These are phyloP conservation scores for Mugil cephalus DNA, from an alignment of 2,113 vertebrate species.

Conservation along the genomic window DNA sequence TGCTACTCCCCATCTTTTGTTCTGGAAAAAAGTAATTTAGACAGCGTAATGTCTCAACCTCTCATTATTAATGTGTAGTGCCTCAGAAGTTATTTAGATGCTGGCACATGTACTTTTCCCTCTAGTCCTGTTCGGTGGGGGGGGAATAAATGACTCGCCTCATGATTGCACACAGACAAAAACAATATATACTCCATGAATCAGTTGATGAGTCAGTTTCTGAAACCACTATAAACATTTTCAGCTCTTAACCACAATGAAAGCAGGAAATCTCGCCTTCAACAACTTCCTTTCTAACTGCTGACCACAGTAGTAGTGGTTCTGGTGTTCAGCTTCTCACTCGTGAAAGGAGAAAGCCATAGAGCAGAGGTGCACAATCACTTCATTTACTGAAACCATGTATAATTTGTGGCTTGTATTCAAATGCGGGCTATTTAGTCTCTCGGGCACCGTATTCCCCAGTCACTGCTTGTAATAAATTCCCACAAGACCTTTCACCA, in stretches of 20 bases:
- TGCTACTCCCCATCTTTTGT: slow-evolving; percentile 56
- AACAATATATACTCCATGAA: slow-evolving; percentile 91
- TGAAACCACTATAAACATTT: slow-evolving; percentile 94
- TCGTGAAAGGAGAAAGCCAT: slow-evolving; percentile 87
- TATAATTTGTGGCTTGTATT: slow-evolving; percentile 92
- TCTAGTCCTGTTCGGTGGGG: slow-evolving; percentile 34
- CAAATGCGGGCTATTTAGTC: slow-evolving; percentile 84
- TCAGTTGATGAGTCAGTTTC: slow-evolving; percentile 97
- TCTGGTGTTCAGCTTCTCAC: slow-evolving; percentile 84
- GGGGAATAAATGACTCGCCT: slow-evolving; percentile 73
- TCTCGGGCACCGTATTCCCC: slow-evolving; percentile 72
- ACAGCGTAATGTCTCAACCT: slow-evolving; percentile 57
- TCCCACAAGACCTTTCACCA: slow-evolving; percentile 77
- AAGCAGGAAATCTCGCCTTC: slow-evolving; percentile 97
- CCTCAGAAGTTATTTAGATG: slow-evolving; percentile 39
- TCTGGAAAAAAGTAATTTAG: slow-evolving; percentile 52
- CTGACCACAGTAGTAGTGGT: slow-evolving; percentile 84
- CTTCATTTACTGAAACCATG: slow-evolving; percentile 90
- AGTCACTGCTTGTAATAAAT: slow-evolving; percentile 77
- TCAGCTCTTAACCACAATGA: slow-evolving; percentile 91
- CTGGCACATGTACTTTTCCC: slow-evolving; percentile 36
- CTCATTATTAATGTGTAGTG: slow-evolving; percentile 45
- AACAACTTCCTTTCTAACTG: slow-evolving; percentile 96
- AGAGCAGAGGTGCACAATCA: slow-evolving; percentile 90
- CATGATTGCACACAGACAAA: slow-evolving; percentile 88